Conservation (phyloP, 2,888 invertebrate species). For the Zygaena filipendulae region DNA sequence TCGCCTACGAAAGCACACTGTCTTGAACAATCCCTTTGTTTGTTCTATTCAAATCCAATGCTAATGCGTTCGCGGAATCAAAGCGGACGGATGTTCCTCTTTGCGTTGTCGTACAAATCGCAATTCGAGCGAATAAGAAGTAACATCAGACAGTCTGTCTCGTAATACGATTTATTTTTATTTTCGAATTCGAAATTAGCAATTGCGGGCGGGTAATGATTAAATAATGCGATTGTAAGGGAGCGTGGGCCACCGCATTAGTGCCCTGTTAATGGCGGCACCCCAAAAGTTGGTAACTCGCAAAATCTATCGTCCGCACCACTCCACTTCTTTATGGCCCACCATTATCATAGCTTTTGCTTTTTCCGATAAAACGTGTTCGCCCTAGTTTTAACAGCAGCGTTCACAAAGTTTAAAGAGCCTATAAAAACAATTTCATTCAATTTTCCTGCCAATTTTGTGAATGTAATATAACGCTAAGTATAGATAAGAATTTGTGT, state of each 20-base stretch:
- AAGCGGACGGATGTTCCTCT: conserved; percentile 57
- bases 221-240: too few relatives aligned
- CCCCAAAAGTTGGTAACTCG: conserved; percentile 60
- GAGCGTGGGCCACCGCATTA: conserved; percentile 43
- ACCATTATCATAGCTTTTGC: conserved; percentile 60
- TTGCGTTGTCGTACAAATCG: conserved; percentile 44
- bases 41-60: conserved; percentile 67
- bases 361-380: conserved; percentile 62
- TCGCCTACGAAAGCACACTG: conserved; percentile 64
- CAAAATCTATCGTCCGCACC: conserved; percentile 56
- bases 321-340: conserved; percentile 56
- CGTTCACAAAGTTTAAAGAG: conserved; percentile 44
- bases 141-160: too few relatives aligned
- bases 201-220: conserved; percentile 25
- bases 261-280: conserved; percentile 50
- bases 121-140: too few relatives aligned
- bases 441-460: conserved; percentile 33
- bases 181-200: too few relatives aligned
- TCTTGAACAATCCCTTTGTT: conserved; percentile 65
- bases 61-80: conserved; percentile 64
- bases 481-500: too few relatives aligned
- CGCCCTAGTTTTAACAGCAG: conserved; percentile 51
- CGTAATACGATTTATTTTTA: too few relatives aligned
- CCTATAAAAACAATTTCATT: conserved; percentile 49
- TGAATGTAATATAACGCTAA: too few relatives aligned